phyloP scores from a whole-genome alignment of 2,888 invertebrate genomes.

The Sesia bembeciformis region DNA sequence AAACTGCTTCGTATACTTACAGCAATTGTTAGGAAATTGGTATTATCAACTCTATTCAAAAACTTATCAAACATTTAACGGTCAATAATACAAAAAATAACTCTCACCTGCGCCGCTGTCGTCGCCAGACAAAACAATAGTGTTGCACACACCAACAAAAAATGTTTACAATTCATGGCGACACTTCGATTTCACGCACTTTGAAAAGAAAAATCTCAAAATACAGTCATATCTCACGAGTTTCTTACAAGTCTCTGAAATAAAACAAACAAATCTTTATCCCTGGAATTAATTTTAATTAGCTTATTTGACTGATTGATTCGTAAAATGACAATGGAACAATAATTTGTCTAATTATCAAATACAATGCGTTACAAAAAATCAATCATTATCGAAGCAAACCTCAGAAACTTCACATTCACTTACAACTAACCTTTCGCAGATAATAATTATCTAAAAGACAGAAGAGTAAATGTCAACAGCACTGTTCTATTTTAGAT shows the following conservation, averaged over 20 bases:
- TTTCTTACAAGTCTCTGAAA: background rate
- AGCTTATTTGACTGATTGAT: conserved; percentile 5
- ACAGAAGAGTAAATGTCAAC: conserved; percentile 5
- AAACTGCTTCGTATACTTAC: no score
- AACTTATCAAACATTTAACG: no score
- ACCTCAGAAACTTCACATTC: conserved; percentile 7
- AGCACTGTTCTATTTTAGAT: conserved; percentile 2
- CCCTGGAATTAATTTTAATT: conserved; percentile 1
- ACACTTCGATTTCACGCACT: conserved; percentile 14
- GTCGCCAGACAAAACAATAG: conserved; percentile 24
- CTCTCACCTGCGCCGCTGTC: conserved; percentile 33
- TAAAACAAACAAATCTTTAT: background rate
- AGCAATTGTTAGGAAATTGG: no score
- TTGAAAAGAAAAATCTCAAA: conserved; percentile 10
- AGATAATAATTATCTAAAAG: conserved; percentile 7
- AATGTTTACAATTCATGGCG: conserved; percentile 32
- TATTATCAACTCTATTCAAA: no score
- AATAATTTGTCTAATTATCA: conserved; percentile 1
- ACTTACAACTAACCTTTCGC: conserved; percentile 17
- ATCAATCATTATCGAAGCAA: conserved; percentile 1
- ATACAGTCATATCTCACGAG: conserved; percentile 9
- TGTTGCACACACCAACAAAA: conserved; percentile 32
- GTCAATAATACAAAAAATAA: background rate
- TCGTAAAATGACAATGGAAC: background rate
- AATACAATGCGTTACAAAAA: conserved; percentile 7